Conservation (phyloP, 2,888 invertebrate species). For the Phyllotreta cruciferae region DNA sequence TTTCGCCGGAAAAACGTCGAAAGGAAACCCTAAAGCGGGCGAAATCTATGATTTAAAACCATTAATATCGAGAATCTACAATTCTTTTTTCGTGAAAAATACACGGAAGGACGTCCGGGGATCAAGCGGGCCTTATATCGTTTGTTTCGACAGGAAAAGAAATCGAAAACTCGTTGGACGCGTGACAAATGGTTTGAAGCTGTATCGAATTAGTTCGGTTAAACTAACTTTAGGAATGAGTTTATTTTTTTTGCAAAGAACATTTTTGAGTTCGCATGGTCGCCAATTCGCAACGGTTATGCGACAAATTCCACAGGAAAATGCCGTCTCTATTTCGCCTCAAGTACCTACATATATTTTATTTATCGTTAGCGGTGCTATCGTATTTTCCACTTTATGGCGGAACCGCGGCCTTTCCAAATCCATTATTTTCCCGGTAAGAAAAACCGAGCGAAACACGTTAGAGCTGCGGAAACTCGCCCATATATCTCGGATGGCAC, state of each 20-base stretch:
- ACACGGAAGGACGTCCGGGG: too few species aligned
- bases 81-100: slow-evolving; percentile 21
- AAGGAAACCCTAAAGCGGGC: slow-evolving; percentile 30
- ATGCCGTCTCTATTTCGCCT: slow-evolving; percentile 11
- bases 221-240: too few species aligned
- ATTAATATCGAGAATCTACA: slow-evolving; percentile 42
- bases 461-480: slow-evolving; percentile 10
- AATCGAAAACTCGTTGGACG: too few species aligned
- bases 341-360: slow-evolving; percentile 20
- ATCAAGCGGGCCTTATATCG: too few species aligned
- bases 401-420: slow-evolving; percentile 20
- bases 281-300: neutral
- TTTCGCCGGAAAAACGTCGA: slow-evolving; percentile 34
- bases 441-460: slow-evolving; percentile 16
- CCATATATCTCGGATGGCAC: slow-evolving; percentile 24
- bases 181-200: too few species aligned
- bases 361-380: slow-evolving; percentile 19
- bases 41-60: slow-evolving; percentile 44
- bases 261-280: too few species aligned
- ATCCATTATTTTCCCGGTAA: slow-evolving; percentile 14
- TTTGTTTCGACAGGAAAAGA: too few species aligned
- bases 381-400: slow-evolving; percentile 21
- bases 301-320: neutral
- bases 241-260: too few species aligned
- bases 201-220: too few species aligned